Percentiles rank a stretch among this genome's conserved stretches.
phyloP scores from a whole-genome alignment of 2,113 vertebrate genomes.

The Brienomyrus longianalis region DNA sequence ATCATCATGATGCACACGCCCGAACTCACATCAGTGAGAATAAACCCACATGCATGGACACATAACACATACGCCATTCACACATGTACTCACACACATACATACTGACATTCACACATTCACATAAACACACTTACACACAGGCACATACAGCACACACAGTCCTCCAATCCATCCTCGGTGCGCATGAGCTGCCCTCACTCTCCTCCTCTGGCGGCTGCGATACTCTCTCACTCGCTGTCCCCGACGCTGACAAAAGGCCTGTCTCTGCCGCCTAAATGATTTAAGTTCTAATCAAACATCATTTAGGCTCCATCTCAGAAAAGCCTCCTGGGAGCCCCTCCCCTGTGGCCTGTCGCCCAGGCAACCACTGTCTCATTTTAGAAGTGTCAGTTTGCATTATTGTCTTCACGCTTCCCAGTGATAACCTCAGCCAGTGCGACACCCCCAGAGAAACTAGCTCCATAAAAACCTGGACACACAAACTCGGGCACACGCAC shows the following conservation, averaged over 20 bases:
- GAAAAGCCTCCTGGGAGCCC: constrained; percentile 74
- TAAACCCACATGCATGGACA: neutral
- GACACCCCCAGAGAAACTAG: constrained; percentile 35
- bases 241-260: constrained; percentile 69
- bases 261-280: constrained; percentile 83
- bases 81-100: neutral
- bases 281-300: constrained; percentile 98
- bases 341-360: constrained; percentile 88
- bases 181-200: constrained; percentile 12
- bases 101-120: neutral
- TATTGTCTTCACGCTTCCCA: constrained; percentile 98
- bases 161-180: neutral
- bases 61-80: neutral
- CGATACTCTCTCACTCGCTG: constrained; percentile 42
- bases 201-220: constrained; percentile 32
- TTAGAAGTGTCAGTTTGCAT: constrained; percentile 99
- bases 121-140: neutral
- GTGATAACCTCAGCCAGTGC: constrained; percentile 68
- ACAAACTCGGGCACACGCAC: constrained; percentile 13
- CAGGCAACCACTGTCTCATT: constrained; percentile 97
- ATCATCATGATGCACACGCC: neutral
- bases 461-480: constrained; percentile 33
- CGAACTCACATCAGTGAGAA: neutral
- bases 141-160: neutral
- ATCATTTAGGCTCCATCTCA: constrained; percentile 91